Evolutionary conservation across 2,113 vertebrate genomes (phyloP).

Genomic region (Dermatemys mawii): DNA sequence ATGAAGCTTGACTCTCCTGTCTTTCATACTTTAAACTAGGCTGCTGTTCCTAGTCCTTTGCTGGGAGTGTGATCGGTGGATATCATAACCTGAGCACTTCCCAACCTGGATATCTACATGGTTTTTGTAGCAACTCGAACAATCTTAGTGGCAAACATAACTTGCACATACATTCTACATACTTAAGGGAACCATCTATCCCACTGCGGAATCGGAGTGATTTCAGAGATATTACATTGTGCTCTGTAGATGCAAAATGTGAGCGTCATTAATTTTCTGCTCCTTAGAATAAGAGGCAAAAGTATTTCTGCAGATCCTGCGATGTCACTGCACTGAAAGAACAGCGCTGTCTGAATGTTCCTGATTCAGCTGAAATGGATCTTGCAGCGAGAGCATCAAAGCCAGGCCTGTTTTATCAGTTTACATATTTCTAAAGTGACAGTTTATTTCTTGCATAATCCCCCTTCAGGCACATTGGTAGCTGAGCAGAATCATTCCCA

Average conservation of each 20-base stretch:
- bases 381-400: conserved; percentile 69
- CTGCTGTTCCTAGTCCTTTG: conserved; percentile 28
- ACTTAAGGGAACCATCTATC: conserved; percentile 2
- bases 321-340: conserved; percentile 32
- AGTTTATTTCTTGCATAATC: conserved; percentile 67
- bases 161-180: conserved; percentile 27
- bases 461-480: conserved; percentile 21
- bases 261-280: conserved; percentile 11
- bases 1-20: background rate
- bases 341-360: background rate
- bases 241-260: conserved; percentile 16
- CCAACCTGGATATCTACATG: conserved; percentile 38
- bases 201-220: conserved; percentile 3
- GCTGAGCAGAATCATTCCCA: conserved; percentile 33
- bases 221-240: background rate
- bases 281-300: conserved; percentile 48
- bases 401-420: conserved; percentile 71
- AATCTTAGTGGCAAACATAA: conserved; percentile 44
- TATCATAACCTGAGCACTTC: conserved; percentile 43
- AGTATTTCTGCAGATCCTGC: conserved; percentile 46
- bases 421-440: conserved; percentile 60
- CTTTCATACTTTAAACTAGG: background rate
- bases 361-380: conserved; percentile 66
- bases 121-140: conserved; percentile 41
- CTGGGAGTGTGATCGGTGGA: conserved; percentile 21